A percentile compares a stretch with the other conserved stretches of the same genome.
Evolutionary conservation across 1,140 invertebrate genomes (phyloP).

Genomic region (Drosophila yakuba): DNA sequence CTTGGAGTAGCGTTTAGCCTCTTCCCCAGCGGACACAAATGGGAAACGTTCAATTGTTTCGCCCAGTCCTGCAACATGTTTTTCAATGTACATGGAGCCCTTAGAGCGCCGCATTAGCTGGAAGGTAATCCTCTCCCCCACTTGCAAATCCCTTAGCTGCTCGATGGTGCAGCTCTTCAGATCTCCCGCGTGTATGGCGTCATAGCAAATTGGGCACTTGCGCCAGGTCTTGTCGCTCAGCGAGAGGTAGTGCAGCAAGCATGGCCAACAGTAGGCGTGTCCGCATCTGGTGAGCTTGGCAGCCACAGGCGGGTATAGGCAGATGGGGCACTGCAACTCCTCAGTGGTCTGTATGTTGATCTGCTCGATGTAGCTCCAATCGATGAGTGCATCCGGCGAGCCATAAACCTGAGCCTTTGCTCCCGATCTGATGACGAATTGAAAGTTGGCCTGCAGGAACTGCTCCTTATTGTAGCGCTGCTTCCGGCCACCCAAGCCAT

Average conservation of each 20-base stretch:
- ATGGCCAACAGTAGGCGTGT: conserved; percentile 98
- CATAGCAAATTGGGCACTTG: conserved; percentile 95
- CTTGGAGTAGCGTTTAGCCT: conserved; percentile 89
- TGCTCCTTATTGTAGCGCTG: conserved; percentile 94
- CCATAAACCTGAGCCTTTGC: conserved; percentile 89
- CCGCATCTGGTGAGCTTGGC: conserved; percentile 97
- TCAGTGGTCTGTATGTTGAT: conserved; percentile 91
- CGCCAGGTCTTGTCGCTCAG: conserved; percentile 91
- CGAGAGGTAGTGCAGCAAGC: conserved; percentile 96
- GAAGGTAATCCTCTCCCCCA: conserved; percentile 91
- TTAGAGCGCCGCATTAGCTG: conserved; percentile 94
- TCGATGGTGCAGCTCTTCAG: conserved; percentile 85
- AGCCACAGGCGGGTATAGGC: conserved; percentile 92
- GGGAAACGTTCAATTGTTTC: conserved; percentile 59
- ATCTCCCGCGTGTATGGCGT: conserved; percentile 87
- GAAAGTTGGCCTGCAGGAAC: conserved; percentile 97
- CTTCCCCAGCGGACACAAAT: conserved; percentile 78
- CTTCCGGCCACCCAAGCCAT: conserved; percentile 72
- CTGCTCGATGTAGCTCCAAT: conserved; percentile 96
- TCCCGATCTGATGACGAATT: conserved; percentile 94
- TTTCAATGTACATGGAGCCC: conserved; percentile 90
- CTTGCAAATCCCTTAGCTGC: conserved; percentile 86
- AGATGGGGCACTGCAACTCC: conserved; percentile 94
- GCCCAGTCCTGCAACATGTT: conserved; percentile 64
- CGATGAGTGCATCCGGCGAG: conserved; percentile 94